Evolutionary conservation across 2,888 invertebrate genomes (phyloP).

Genomic region (Sminthurides aquaticus): DNA sequence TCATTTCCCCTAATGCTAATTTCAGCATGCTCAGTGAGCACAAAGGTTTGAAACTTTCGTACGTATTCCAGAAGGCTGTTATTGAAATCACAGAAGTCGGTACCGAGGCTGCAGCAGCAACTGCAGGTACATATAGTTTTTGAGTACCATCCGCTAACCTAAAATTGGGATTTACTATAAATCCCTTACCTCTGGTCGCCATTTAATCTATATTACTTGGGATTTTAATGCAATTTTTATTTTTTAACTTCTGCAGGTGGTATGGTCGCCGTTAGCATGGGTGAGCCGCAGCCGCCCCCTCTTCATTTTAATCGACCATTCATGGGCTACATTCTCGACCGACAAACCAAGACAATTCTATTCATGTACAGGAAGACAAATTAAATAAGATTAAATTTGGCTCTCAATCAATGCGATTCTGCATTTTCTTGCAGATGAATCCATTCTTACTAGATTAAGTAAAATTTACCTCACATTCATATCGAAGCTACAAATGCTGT

Average conservation of each 20-base stretch:
- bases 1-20: neutral
- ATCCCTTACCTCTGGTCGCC: neutral
- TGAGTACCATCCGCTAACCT: too few species aligned
- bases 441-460: too few species aligned
- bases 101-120: neutral
- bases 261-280: too few species aligned
- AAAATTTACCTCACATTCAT: too few species aligned
- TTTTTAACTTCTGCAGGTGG: too few species aligned
- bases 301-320: neutral
- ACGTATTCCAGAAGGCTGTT: neutral
- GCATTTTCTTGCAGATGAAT: too few species aligned
- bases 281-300: too few species aligned
- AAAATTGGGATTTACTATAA: neutral
- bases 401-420: too few species aligned
- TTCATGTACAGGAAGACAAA: neutral
- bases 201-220: too few species aligned
- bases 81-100: neutral
- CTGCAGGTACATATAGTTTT: neutral
- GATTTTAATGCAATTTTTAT: too few species aligned
- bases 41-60: neutral
- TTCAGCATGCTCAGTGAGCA: neutral
- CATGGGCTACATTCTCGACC: neutral
- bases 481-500: too few species aligned
- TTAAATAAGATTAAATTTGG: too few species aligned
- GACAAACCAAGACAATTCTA: neutral